Evolutionary conservation across 1,140 invertebrate species (phyloP).

Genomic region (Bombus pyrosoma): DNA sequence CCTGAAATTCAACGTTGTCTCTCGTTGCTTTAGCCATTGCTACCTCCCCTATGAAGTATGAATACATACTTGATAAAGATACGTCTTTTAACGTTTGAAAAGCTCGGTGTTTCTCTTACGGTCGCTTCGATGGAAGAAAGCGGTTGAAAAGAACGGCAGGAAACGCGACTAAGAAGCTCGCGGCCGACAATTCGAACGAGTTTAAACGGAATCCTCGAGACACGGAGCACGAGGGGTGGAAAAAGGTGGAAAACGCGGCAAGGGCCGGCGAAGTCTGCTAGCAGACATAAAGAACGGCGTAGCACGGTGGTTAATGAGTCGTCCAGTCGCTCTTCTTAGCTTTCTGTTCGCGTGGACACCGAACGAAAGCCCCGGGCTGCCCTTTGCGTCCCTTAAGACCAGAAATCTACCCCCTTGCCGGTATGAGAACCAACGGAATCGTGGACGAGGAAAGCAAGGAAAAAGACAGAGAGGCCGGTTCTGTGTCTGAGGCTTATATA

Average conservation of each 20-base stretch:
- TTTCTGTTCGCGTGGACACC: slow-evolving; percentile 52
- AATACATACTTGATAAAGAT: too few species aligned
- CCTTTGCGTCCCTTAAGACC: slow-evolving; percentile 34
- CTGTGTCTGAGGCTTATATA: slow-evolving; percentile 73
- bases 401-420: slow-evolving; percentile 10
- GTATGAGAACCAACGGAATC: slow-evolving; percentile 20
- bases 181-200: slow-evolving; percentile 3
- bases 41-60: too few species aligned
- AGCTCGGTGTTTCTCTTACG: neutral
- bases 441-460: slow-evolving; percentile 40
- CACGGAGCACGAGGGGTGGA: neutral
- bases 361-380: slow-evolving; percentile 47
- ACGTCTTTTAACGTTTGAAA: too few species aligned
- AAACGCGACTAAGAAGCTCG: neutral
- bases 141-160: neutral
- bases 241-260: slow-evolving; percentile 25
- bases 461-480: slow-evolving; percentile 49
- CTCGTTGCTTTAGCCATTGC: neutral
- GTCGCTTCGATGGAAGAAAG: neutral
- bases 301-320: slow-evolving; percentile 73
- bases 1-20: neutral
- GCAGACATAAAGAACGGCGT: slow-evolving; percentile 65
- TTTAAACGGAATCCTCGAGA: slow-evolving; percentile 24
- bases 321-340: slow-evolving; percentile 62
- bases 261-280: neutral